These are phyloP conservation scores for Pogonocherus hispidulus DNA, from an alignment of 2,888 invertebrate genomes.

Conservation along the genomic window DNA sequence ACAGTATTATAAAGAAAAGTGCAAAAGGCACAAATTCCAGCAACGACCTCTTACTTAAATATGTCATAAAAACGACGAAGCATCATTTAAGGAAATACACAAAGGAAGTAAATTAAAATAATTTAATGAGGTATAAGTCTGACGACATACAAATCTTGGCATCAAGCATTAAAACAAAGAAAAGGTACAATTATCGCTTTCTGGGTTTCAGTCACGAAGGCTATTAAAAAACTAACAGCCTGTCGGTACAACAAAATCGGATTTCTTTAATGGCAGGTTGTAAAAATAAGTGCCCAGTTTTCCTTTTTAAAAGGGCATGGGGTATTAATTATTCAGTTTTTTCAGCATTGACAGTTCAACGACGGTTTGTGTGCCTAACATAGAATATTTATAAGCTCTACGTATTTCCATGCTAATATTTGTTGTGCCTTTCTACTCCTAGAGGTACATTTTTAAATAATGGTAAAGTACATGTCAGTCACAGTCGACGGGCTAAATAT, in stretches of 20 bases:
- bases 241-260: conserved; percentile 16
- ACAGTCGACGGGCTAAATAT: background rate
- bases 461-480: background rate
- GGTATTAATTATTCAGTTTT: conserved; percentile 22
- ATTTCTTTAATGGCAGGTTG: conserved; percentile 24
- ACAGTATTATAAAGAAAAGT: too few species aligned
- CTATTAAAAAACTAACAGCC: conserved; percentile 22
- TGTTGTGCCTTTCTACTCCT: background rate
- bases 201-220: conserved; percentile 34
- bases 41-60: too few species aligned
- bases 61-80: too few species aligned
- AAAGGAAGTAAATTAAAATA: too few species aligned
- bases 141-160: conserved; percentile 9
- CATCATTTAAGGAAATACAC: too few species aligned
- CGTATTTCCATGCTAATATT: background rate
- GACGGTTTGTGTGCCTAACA: conserved; percentile 2
- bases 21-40: too few species aligned
- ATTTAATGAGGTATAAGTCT: too few species aligned
- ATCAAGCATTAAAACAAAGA: conserved; percentile 17
- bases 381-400: conserved; percentile 11
- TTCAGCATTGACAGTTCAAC: conserved; percentile 26
- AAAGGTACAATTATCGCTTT: conserved; percentile 30
- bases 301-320: background rate
- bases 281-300: conserved; percentile 20
- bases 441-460: conserved; percentile 1